These are phyloP conservation scores for Ophion slaviceki DNA, from an alignment of 2,888 invertebrate genomes.

Conservation along the genomic window DNA sequence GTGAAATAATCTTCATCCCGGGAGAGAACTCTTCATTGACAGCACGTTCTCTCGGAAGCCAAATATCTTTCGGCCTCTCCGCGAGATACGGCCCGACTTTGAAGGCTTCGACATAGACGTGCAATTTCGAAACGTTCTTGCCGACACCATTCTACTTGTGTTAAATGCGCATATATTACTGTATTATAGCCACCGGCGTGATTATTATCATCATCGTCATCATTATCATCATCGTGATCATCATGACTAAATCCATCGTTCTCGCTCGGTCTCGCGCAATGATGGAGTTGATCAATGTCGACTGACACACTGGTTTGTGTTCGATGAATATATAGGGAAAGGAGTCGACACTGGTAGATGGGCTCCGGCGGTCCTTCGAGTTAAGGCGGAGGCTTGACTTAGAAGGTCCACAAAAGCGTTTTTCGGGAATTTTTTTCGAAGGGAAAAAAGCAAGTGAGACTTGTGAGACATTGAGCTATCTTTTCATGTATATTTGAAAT, in stretches of 20 bases:
- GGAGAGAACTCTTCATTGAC: slow-evolving; percentile 29
- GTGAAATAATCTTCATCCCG: slow-evolving; percentile 51
- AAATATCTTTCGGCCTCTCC: slow-evolving; percentile 12
- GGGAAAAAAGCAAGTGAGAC: no score
- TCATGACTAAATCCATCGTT: slow-evolving; percentile 17
- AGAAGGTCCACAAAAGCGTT: no score
- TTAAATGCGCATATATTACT: background rate
- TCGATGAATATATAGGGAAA: background rate
- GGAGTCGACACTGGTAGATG: background rate
- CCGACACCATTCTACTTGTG: slow-evolving; percentile 23
- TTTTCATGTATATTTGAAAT: no score
- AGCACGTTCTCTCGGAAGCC: slow-evolving; percentile 4
- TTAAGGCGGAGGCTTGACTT: background rate
- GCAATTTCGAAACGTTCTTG: slow-evolving; percentile 31
- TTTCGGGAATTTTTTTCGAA: no score
- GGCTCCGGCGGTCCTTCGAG: background rate
- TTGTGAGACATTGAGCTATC: no score
- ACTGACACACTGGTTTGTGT: slow-evolving; percentile 55
- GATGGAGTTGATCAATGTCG: slow-evolving; percentile 56
- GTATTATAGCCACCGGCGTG: background rate
- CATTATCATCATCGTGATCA: slow-evolving; percentile 20
- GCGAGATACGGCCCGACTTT: background rate
- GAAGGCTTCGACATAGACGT: slow-evolving; percentile 12
- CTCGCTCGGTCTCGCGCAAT: slow-evolving; percentile 21
- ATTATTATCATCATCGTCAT: slow-evolving; percentile 19